Conservation (phyloP, 2,113 vertebrate species). For the Cettia cetti region DNA sequence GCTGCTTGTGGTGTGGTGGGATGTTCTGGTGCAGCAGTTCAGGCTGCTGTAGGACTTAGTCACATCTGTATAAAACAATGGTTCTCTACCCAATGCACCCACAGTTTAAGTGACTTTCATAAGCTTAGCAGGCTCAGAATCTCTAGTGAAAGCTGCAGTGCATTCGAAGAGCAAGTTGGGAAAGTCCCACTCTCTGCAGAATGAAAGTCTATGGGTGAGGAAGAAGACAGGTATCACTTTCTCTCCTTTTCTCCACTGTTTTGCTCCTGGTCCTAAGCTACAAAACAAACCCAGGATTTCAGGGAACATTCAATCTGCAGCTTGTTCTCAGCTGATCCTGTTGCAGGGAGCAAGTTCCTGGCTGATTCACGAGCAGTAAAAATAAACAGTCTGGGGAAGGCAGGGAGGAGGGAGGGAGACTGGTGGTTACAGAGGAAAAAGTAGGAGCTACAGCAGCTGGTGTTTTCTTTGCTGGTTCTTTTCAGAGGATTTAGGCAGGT, state of each 20-base stretch:
- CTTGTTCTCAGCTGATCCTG: constrained; percentile 66
- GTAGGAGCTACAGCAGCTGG: constrained; percentile 64
- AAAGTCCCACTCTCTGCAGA: not conserved
- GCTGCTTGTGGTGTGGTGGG: not conserved
- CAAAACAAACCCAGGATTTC: constrained; percentile 50
- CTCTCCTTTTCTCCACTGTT: constrained; percentile 35
- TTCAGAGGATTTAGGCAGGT: constrained; percentile 64
- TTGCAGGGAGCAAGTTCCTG: constrained; percentile 61
- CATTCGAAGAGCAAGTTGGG: not conserved
- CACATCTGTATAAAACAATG: rapidly evolving
- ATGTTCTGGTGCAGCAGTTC: not conserved
- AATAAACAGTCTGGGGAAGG: constrained; percentile 63
- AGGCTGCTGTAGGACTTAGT: not conserved
- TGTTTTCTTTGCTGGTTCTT: constrained; percentile 69
- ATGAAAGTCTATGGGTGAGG: not conserved
- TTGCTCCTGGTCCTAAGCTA: constrained; percentile 25
- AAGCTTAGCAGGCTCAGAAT: not conserved
- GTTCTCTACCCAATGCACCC: not conserved
- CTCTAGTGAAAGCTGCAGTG: not conserved
- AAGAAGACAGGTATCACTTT: constrained; percentile 1
- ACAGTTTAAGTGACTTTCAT: not conserved
- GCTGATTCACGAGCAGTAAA: constrained; percentile 66
- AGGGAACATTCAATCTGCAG: constrained; percentile 50
- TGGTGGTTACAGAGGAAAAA: constrained; percentile 43
- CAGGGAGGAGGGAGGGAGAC: constrained; percentile 40